These are phyloP conservation scores for Coptodon bakossiorum DNA, from an alignment of 2,113 vertebrate species.

Conservation along the genomic window DNA sequence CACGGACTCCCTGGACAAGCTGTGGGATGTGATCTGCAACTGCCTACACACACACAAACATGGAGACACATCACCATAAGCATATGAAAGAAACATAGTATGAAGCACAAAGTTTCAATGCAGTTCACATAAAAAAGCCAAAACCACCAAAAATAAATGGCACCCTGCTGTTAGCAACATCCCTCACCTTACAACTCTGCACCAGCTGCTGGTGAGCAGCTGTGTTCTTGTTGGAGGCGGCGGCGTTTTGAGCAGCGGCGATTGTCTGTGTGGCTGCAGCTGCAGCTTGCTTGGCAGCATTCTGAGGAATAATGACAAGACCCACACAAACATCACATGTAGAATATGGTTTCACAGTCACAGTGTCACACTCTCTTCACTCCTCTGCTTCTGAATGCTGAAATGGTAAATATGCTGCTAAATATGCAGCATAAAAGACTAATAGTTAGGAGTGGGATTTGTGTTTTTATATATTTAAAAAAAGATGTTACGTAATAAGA, in stretches of 20 bases:
- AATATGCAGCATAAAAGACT: background rate
- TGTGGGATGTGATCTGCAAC: constrained; percentile 98
- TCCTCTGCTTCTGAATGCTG: background rate
- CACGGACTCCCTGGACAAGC: constrained; percentile 91
- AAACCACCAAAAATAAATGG: background rate
- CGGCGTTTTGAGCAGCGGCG: constrained; percentile 94
- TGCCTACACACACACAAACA: constrained; percentile 63
- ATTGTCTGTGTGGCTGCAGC: constrained; percentile 97
- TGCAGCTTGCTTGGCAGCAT: constrained; percentile 95
- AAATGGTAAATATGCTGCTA: background rate
- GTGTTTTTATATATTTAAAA: background rate
- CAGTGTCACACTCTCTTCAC: background rate
- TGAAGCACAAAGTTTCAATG: background rate
- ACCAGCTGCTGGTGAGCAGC: constrained; percentile 95
- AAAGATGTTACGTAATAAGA: background rate
- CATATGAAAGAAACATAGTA: background rate
- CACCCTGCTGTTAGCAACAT: background rate
- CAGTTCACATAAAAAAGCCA: background rate
- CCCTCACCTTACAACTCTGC: constrained; percentile 94
- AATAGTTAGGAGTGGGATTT: background rate
- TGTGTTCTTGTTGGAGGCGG: constrained; percentile 93
- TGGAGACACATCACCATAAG: background rate
- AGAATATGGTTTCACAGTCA: background rate
- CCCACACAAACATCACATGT: background rate
- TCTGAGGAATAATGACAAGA: constrained; percentile 62